Evolutionary conservation across 1,140 invertebrate species (phyloP), one percentile per base, ranked within the genome.

Genomic region (Heliconius himera): DNA sequence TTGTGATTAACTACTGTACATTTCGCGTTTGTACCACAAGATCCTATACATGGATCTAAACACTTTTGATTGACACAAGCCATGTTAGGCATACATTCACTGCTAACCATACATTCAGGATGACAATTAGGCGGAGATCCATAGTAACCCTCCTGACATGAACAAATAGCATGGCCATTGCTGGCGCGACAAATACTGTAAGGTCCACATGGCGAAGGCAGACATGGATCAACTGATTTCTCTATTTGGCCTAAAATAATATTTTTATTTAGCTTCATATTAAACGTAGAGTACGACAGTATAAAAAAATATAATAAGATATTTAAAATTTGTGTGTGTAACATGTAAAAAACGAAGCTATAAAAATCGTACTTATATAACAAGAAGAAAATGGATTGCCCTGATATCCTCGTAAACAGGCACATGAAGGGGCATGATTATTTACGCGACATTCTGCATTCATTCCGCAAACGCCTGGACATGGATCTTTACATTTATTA

Each of bases 1-100:
- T 96, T 97, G 85, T 98, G 97, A 88, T 97, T 97, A 22, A 97
- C 95, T 29, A 97, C 96, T 54, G 95, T 95, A 89, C 97, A 98
- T 82, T 96, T 95, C 2, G 97, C 97, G 89, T 97, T 97, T 33
- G 95, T 91, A 26, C 97, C 97, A 88, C 97, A 98, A n/a, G 96
- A 96, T 72, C 96, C 96, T 18, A 95, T 94, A 88, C 97, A 98
- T 73, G 97, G 97, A 95, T 98, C 96, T 84, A 95, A 95, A 89
- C 97, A 98, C 93, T 96, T 97, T 81, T 96, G 95, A 85, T 97
- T 97, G 60, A 97, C 95, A 84, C 97, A 97, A 60, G 97, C 96
- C 84, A 93, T 96, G 83, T 96, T 95, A 84, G 96, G 96, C 77
- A 96, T 90, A 91, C 97, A 97, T 83, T 97, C 97, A 54, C 96